Percentiles rank a stretch among this genome's conserved stretches.
Evolutionary conservation across 1,140 invertebrate species (phyloP).

Genomic region (Cydia strobilella): DNA sequence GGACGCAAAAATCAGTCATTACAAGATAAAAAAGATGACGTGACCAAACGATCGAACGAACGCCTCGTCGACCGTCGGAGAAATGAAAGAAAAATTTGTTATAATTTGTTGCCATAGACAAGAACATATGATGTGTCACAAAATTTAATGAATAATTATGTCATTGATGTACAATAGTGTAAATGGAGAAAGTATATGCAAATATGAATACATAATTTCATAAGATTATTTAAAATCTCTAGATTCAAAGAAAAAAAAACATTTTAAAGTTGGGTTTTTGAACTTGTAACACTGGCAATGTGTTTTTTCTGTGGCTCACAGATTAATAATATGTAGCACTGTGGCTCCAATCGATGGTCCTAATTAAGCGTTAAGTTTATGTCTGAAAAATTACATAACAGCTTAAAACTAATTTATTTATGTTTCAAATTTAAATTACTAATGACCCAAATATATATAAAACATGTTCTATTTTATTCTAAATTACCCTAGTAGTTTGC

Average conservation of each 20-base stretch:
- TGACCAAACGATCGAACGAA: constrained; percentile 72
- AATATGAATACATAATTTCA: no score
- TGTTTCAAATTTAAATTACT: not conserved
- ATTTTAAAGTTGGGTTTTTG: not conserved
- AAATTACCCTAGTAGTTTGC: no score
- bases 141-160: no score
- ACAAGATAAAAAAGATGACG: constrained; percentile 74
- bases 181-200: no score
- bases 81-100: constrained; percentile 59
- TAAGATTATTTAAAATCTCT: no score
- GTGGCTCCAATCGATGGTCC: not conserved
- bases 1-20: constrained; percentile 74
- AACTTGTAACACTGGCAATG: not conserved
- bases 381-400: not conserved
- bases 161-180: no score
- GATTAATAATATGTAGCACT: no score
- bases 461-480: no score
- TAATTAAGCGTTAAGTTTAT: not conserved
- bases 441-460: no score
- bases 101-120: constrained; percentile 40
- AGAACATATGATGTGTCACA: constrained; percentile 30
- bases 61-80: constrained; percentile 62
- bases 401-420: not conserved
- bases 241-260: not conserved
- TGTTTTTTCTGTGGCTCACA: no score